Percentiles rank a stretch among this genome's conserved stretches.
phyloP scores from a whole-genome alignment of 1,140 invertebrate genomes.

The Pomphorhynchus laevis region DNA sequence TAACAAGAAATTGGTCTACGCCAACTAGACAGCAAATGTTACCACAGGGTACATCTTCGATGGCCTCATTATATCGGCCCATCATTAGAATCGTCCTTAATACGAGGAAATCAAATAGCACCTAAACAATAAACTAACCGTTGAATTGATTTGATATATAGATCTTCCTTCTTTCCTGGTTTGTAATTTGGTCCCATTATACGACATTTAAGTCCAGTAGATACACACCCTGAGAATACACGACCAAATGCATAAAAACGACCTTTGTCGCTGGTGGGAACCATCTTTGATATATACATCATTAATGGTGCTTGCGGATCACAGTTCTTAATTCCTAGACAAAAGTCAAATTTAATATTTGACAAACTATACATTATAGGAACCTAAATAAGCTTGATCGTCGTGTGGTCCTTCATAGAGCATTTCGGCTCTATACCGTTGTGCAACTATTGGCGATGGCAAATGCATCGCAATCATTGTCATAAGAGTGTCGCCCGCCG shows the following conservation, averaged over 20 bases:
- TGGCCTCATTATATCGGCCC: slow-evolving; percentile 94
- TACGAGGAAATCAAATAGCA: neutral
- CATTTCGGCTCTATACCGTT: slow-evolving; percentile 96
- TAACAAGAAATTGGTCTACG: slow-evolving; percentile 94
- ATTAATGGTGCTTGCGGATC: slow-evolving; percentile 78
- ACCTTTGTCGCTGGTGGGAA: slow-evolving; percentile 92
- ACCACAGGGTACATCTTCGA: slow-evolving; percentile 91
- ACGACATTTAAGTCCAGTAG: slow-evolving; percentile 48
- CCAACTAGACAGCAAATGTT: slow-evolving; percentile 99
- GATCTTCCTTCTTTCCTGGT: slow-evolving; percentile 90
- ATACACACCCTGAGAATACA: slow-evolving; percentile 77
- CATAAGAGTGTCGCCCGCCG: slow-evolving; percentile 87
- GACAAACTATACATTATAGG: neutral
- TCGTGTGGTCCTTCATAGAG: slow-evolving; percentile 53
- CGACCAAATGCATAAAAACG: slow-evolving; percentile 98
- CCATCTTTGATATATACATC: slow-evolving; percentile 99
- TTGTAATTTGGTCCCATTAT: slow-evolving; percentile 63
- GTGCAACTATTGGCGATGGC: slow-evolving; percentile 84
- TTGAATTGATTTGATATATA: slow-evolving; percentile 92
- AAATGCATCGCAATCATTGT: slow-evolving; percentile 99
- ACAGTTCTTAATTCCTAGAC: slow-evolving; percentile 34
- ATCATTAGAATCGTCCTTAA: slow-evolving; percentile 76
- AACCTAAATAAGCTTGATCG: slow-evolving; percentile 60
- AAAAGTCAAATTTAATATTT: neutral
- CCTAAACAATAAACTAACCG: slow-evolving; percentile 16